Percentiles rank a stretch among this genome's conserved stretches.
These are phyloP conservation scores for Plecotus auritus DNA, from an alignment of 2,113 vertebrate species.

Conservation along the genomic window DNA sequence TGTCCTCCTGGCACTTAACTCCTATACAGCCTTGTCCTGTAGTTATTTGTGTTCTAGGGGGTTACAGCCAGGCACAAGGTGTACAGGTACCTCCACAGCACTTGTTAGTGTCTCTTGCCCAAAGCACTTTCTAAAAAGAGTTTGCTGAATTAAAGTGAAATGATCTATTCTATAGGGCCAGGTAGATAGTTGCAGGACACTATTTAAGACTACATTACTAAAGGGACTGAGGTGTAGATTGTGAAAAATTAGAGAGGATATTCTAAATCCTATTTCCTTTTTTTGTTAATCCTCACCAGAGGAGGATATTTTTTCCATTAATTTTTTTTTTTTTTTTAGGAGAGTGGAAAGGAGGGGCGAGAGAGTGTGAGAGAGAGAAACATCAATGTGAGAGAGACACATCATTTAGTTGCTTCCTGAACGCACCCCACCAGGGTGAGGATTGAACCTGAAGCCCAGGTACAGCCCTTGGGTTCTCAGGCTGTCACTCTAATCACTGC, in stretches of 20 bases:
- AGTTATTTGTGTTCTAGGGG: not conserved
- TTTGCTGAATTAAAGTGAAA: not conserved
- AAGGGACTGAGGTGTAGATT: not conserved
- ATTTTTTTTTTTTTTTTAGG: too few relatives aligned
- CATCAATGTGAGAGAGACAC: too few relatives aligned
- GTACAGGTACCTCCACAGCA: not conserved
- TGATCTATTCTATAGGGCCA: not conserved
- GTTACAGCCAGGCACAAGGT: not conserved
- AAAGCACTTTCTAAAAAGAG: not conserved
- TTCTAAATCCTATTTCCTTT: not conserved
- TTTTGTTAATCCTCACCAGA: too few relatives aligned
- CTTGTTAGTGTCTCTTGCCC: not conserved
- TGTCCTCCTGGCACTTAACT: not conserved
- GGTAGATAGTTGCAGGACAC: not conserved
- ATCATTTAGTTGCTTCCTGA: too few relatives aligned
- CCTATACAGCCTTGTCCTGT: not conserved
- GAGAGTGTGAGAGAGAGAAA: too few relatives aligned
- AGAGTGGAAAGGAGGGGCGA: too few relatives aligned
- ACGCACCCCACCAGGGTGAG: too few relatives aligned
- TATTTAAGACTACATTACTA: not conserved
- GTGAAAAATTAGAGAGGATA: not conserved
- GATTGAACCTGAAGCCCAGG: too few relatives aligned
- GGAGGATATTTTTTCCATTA: too few relatives aligned
- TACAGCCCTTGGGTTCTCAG: too few relatives aligned
- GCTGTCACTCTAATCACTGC: too few relatives aligned